phyloP scores from a whole-genome alignment of 2,888 invertebrate genomes.

The Agrotis exclamationis region DNA sequence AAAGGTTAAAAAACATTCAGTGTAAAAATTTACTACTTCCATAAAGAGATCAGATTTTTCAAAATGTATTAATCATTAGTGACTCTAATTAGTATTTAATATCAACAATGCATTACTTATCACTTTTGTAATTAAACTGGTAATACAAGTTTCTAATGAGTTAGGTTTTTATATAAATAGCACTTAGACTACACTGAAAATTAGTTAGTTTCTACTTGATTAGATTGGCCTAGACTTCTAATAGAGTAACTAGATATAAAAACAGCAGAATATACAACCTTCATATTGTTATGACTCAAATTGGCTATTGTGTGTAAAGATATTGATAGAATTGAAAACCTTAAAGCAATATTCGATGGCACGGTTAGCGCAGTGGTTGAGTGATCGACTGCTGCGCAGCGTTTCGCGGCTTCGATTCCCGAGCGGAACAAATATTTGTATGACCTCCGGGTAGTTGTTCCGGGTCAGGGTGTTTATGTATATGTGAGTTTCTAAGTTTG shows the following conservation, averaged over 20 bases:
- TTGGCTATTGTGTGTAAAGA: not conserved
- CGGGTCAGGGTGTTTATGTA: too few species aligned
- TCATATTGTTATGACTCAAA: not conserved
- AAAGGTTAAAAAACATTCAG: not conserved
- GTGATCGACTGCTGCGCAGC: too few species aligned
- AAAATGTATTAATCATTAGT: not conserved
- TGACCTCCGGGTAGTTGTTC: too few species aligned
- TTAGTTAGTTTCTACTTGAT: conserved; percentile 30
- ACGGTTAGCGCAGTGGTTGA: too few species aligned
- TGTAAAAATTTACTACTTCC: not conserved
- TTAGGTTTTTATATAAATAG: not conserved
- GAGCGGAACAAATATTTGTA: too few species aligned
- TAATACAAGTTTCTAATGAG: conserved; percentile 9
- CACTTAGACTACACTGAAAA: conserved; percentile 7
- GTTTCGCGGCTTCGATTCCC: too few species aligned
- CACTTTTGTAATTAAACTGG: conserved; percentile 4
- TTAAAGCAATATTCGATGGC: too few species aligned
- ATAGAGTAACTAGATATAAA: not conserved
- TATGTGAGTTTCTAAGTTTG: too few species aligned
- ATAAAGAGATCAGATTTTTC: conserved; percentile 17
- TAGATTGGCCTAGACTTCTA: conserved; percentile 16
- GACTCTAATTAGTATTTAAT: conserved; percentile 1
- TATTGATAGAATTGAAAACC: not conserved
- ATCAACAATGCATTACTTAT: conserved; percentile 2
- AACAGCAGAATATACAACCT: conserved; percentile 8